Evolutionary conservation across 2,113 vertebrate species (phyloP).

Genomic region (Eurystomus gularis): DNA sequence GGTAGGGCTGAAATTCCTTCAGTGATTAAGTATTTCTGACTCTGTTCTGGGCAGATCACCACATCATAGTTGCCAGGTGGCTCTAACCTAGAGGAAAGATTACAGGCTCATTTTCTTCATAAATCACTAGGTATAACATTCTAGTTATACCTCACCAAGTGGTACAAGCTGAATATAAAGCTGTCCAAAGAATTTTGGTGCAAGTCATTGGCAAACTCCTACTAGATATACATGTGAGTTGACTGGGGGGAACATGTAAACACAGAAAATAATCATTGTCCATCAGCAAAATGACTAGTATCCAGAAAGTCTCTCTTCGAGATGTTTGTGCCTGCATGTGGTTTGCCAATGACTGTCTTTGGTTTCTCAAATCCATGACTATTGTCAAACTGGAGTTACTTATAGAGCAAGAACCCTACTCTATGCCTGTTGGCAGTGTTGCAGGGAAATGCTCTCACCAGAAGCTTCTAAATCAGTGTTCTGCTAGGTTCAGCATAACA

Average conservation of each 20-base stretch:
- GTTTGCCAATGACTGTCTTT: neutral
- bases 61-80: neutral
- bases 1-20: neutral
- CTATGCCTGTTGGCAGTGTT: neutral
- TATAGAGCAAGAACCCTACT: neutral
- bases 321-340: neutral
- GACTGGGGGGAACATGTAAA: neutral
- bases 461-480: neutral
- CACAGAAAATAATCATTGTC: neutral
- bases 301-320: neutral
- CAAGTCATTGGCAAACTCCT: neutral
- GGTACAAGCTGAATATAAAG: neutral
- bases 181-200: neutral
- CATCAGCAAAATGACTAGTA: neutral
- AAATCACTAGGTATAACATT: slow-evolving; percentile 6
- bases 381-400: neutral
- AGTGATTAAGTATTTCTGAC: neutral
- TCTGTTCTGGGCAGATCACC: neutral
- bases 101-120: neutral
- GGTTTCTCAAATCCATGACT: neutral
- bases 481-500: neutral
- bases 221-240: neutral
- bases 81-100: slow-evolving; percentile 19
- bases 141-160: slow-evolving; percentile 1
- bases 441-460: neutral